Conservation (phyloP, 2,113 vertebrate genomes). For the Xenopus borealis region DNA sequence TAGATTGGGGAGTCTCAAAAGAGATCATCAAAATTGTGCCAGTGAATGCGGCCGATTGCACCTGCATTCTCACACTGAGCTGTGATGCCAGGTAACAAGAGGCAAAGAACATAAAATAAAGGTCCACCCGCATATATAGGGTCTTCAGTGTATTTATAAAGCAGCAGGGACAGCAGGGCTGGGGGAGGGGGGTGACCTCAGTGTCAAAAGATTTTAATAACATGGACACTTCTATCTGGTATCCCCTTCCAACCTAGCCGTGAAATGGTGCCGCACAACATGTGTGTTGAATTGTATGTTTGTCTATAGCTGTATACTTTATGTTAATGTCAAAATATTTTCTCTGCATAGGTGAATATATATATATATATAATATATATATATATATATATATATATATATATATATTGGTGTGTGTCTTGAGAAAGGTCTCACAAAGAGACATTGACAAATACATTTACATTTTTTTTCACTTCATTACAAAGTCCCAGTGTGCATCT, state of each 20-base stretch:
- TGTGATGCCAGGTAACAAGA: not conserved
- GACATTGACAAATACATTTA: too few relatives aligned
- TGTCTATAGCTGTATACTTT: not conserved
- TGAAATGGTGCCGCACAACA: slow-evolving; percentile 23
- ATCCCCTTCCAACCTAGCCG: slow-evolving; percentile 23
- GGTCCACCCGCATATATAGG: not conserved
- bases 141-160: slow-evolving; percentile 19
- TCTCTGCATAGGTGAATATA: not conserved
- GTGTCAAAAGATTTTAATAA: slow-evolving; percentile 47
- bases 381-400: not conserved
- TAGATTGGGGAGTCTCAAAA: not conserved
- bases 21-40: too few relatives aligned
- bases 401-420: too few relatives aligned
- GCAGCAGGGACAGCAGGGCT: slow-evolving; percentile 35
- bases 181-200: slow-evolving; percentile 39
- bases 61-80: not conserved
- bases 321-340: slow-evolving; percentile 1
- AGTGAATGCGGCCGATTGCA: not conserved
- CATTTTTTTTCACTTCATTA: too few relatives aligned
- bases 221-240: slow-evolving; percentile 44
- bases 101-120: not conserved
- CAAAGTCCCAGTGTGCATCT: too few relatives aligned
- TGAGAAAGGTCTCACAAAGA: too few relatives aligned
- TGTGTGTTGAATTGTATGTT: not conserved
- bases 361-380: not conserved